Percentiles rank a stretch among this genome's conserved stretches.
phyloP scores from a whole-genome alignment of 2,113 vertebrate genomes.

The Muscicapa adusta region DNA sequence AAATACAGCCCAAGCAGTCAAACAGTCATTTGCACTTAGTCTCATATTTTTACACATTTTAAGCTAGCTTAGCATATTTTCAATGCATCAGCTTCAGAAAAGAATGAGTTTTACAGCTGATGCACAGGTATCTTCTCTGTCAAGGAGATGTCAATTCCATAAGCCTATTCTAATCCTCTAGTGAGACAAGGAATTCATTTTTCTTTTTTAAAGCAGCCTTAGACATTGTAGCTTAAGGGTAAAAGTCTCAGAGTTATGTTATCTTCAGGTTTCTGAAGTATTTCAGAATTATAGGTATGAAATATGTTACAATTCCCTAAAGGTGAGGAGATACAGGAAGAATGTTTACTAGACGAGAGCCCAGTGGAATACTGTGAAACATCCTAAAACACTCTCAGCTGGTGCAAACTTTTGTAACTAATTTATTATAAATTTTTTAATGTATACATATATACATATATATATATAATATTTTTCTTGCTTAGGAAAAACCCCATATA shows the following conservation, averaged over 20 bases:
- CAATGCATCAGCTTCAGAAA: not conserved
- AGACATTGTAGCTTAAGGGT: not conserved
- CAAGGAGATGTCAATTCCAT: not conserved
- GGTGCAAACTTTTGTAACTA: not conserved
- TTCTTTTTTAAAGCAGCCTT: not conserved
- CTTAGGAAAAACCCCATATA: fast-evolving
- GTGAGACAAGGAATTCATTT: not conserved
- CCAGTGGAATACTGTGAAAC: not conserved
- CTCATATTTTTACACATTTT: not conserved
- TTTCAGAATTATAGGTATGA: not conserved
- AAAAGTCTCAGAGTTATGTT: not conserved
- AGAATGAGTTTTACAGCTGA: not conserved
- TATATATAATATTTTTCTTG: not conserved
- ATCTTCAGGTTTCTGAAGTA: not conserved
- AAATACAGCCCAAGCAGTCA: not conserved
- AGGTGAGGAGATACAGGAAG: not conserved
- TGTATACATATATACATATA: no score
- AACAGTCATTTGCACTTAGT: not conserved
- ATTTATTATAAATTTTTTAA: not conserved
- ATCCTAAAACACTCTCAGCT: not conserved
- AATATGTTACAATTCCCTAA: not conserved
- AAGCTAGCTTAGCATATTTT: not conserved
- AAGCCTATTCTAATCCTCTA: not conserved
- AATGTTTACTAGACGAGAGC: not conserved
- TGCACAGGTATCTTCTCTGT: not conserved